Conservation (phyloP, 2,888 invertebrate genomes). For the Tenthredo amoena region DNA sequence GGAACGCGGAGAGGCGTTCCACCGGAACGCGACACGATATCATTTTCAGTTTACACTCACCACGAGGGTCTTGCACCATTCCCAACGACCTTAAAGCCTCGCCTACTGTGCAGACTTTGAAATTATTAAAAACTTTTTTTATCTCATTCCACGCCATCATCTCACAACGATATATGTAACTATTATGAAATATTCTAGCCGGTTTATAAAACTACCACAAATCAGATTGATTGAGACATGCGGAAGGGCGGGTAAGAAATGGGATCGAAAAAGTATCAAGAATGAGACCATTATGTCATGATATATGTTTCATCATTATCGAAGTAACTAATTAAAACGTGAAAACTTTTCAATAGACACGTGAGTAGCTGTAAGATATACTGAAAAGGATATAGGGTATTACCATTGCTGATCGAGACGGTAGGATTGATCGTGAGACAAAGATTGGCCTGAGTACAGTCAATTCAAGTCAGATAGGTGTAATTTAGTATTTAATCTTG, state of each 20-base stretch:
- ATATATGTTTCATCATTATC: neutral
- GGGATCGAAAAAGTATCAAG: neutral
- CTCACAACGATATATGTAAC: neutral
- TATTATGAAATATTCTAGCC: neutral
- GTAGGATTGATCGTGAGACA: slow-evolving; percentile 24
- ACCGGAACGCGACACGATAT: slow-evolving; percentile 23
- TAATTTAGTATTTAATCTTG: slow-evolving; percentile 49
- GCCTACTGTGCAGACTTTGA: neutral
- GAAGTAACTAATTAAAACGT: neutral
- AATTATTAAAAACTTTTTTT: neutral
- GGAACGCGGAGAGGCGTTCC: slow-evolving; percentile 43
- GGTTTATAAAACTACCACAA: neutral
- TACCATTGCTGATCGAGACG: neutral
- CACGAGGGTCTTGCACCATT: slow-evolving; percentile 31
- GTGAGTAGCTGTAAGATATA: neutral
- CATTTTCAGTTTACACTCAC: slow-evolving; percentile 38
- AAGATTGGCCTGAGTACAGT: slow-evolving; percentile 16
- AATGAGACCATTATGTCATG: neutral
- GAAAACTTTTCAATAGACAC: neutral
- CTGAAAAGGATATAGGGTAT: neutral
- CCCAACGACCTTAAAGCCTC: slow-evolving; percentile 6
- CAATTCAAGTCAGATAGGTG: slow-evolving; percentile 43
- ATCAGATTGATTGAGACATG: neutral
- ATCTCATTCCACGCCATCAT: neutral
- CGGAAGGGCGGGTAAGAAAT: neutral